Conservation (phyloP, 2,888 invertebrate genomes). For the Pseudolycoriella hygida region DNA sequence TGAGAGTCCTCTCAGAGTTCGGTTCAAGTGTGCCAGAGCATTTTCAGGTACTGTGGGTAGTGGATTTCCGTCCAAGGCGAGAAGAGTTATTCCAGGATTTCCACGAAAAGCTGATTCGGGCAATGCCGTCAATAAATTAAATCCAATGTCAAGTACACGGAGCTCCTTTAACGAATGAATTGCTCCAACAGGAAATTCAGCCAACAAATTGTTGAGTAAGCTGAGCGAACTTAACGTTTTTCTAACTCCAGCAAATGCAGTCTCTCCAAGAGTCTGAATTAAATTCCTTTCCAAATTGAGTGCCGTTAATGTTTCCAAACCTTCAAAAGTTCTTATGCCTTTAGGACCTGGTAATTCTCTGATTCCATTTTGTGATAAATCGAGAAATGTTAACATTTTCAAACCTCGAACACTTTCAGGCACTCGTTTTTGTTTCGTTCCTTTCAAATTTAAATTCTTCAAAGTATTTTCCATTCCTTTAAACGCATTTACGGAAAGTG, state of each 20-base stretch:
- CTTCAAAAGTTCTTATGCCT: conserved; percentile 51
- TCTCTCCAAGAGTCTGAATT: conserved; percentile 55
- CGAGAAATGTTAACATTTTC: conserved; percentile 66
- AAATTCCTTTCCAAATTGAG: conserved; percentile 78
- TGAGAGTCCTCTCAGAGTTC: conserved; percentile 68
- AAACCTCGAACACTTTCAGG: conserved; percentile 65
- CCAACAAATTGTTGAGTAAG: conserved; percentile 70
- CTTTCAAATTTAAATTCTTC: conserved; percentile 80
- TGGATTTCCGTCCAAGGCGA: conserved; percentile 84
- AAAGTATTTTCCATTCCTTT: conserved; percentile 62
- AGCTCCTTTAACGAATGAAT: conserved; percentile 60
- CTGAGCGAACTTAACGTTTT: conserved; percentile 75
- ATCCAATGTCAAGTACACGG: conserved; percentile 79
- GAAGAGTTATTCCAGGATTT: conserved; percentile 66
- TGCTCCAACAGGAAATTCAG: conserved; percentile 72
- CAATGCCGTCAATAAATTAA: conserved; percentile 69
- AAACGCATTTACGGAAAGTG: conserved; percentile 49
- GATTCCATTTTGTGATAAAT: conserved; percentile 76
- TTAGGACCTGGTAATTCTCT: conserved; percentile 58
- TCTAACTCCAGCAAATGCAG: conserved; percentile 63
- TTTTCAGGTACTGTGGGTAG: conserved; percentile 64
- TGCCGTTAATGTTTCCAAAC: conserved; percentile 65
- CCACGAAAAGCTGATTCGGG: conserved; percentile 63
- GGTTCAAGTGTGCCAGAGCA: conserved; percentile 61
- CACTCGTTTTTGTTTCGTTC: conserved; percentile 60